These are phyloP conservation scores for Anguilla pacifica DNA, from an alignment of 2,797 vertebrate genomes.

Conservation along the genomic window DNA sequence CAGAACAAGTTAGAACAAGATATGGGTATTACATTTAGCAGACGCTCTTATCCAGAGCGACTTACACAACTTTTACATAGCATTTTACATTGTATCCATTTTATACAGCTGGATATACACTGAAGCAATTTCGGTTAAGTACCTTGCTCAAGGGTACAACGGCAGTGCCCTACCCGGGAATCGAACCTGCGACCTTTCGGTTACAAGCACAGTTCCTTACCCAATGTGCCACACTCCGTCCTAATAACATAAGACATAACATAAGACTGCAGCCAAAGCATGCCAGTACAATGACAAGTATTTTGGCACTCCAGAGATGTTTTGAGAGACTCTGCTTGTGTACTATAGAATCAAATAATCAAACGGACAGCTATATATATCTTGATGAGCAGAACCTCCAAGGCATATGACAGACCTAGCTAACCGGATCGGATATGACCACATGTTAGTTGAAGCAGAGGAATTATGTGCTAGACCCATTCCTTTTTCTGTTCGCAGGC, in stretches of 20 bases:
- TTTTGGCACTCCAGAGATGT: neutral
- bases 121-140: too few species aligned
- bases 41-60: too few species aligned
- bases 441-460: neutral
- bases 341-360: neutral
- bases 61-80: too few species aligned
- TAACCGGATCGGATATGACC: neutral
- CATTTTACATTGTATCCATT: too few species aligned
- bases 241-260: too few species aligned
- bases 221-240: too few species aligned
- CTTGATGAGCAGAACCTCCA: neutral
- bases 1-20: constrained; percentile 2
- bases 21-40: too few species aligned
- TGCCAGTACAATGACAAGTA: neutral
- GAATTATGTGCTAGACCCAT: neutral
- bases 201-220: too few species aligned
- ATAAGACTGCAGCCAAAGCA: neutral
- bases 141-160: too few species aligned
- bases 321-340: neutral
- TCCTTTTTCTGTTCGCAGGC: neutral
- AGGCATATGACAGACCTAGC: neutral
- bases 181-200: too few species aligned
- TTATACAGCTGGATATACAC: too few species aligned
- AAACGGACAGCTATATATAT: neutral
- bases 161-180: too few species aligned